phyloP scores from a whole-genome alignment of 2,113 vertebrate genomes.

The Anoplopoma fimbria region DNA sequence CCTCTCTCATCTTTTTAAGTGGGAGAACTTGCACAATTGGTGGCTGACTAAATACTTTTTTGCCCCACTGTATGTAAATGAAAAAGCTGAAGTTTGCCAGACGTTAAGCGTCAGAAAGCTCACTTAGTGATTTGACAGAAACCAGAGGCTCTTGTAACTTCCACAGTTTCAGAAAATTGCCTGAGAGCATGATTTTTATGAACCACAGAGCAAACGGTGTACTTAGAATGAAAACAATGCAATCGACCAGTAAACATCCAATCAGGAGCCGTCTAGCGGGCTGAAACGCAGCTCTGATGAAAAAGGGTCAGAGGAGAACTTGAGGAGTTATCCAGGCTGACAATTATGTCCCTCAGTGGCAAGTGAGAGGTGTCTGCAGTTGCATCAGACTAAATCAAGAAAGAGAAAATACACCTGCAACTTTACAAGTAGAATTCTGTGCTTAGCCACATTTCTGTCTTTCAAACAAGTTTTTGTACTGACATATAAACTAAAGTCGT shows the following conservation, averaged over 20 bases:
- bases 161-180: neutral
- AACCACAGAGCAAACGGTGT: neutral
- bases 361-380: neutral
- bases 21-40: too few species aligned
- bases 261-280: constrained; percentile 16
- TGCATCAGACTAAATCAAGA: neutral
- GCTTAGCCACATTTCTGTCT: too few species aligned
- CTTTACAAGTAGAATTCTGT: neutral
- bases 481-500: neutral
- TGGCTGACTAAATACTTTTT: too few species aligned
- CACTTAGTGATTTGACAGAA: neutral
- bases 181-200: neutral
- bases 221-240: constrained; percentile 4
- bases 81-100: neutral
- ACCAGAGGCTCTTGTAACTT: neutral
- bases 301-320: constrained; percentile 11
- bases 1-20: too few species aligned
- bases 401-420: too few species aligned
- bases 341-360: neutral
- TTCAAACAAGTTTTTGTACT: neutral
- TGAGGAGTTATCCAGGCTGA: constrained; percentile 2
- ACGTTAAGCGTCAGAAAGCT: neutral
- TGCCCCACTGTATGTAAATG: too few species aligned
- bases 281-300: constrained; percentile 11
- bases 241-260: constrained; percentile 33